Percentiles rank a stretch among this genome's conserved stretches.
Evolutionary conservation across 1,140 invertebrate species (phyloP).

Genomic region (Armadillidium nasatum): DNA sequence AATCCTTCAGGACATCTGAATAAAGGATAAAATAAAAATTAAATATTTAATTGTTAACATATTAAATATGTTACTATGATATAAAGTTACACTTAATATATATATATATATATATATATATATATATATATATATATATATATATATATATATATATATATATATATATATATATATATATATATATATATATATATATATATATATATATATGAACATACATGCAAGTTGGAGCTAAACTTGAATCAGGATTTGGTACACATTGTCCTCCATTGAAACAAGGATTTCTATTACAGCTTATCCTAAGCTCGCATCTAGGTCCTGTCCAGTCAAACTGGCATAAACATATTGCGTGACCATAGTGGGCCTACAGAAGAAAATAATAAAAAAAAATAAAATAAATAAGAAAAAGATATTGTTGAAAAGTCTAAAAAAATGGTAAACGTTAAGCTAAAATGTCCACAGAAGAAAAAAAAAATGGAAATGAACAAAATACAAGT

Average conservation of each 20-base stretch:
- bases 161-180: no score
- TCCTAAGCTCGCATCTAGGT: conserved; percentile 53
- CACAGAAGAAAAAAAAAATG: no score
- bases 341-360: conserved; percentile 32
- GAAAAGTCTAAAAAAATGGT: no score
- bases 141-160: no score
- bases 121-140: no score
- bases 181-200: background rate
- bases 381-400: conserved; percentile 48
- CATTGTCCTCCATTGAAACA: conserved; percentile 61
- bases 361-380: conserved; percentile 39
- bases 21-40: conserved; percentile 4
- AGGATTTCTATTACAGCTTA: conserved; percentile 53
- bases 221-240: conserved; percentile 50
- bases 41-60: background rate
- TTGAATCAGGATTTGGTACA: conserved; percentile 48
- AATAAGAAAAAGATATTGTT: no score
- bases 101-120: no score
- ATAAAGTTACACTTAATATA: background rate
- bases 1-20: conserved; percentile 28
- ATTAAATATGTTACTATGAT: background rate
- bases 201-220: conserved; percentile 47
- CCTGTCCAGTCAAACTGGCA: conserved; percentile 60
- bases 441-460: no score
- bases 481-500: no score